These are phyloP conservation scores for Hipparchia sbordonii DNA, from an alignment of 2,888 invertebrate genomes.

Conservation along the genomic window DNA sequence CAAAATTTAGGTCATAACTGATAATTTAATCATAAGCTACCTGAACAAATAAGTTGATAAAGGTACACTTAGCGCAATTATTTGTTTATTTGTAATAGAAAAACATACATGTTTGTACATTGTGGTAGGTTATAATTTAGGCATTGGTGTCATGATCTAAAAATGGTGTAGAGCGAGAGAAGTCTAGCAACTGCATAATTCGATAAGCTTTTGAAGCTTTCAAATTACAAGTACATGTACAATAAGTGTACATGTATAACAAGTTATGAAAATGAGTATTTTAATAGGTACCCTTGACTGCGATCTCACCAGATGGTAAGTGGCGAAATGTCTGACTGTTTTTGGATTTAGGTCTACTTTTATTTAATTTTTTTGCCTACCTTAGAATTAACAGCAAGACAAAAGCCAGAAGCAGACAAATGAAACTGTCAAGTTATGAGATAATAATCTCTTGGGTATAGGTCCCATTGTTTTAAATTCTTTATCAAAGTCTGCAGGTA, in stretches of 20 bases:
- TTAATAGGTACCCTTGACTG: neutral
- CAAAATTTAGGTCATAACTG: conserved; percentile 7
- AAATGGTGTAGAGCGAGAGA: neutral
- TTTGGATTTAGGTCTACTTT: too few relatives aligned
- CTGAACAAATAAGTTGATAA: conserved; percentile 13
- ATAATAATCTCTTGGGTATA: neutral
- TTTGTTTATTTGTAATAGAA: conserved; percentile 3
- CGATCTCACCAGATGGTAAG: too few relatives aligned
- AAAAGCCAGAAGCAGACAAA: neutral
- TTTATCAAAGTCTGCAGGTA: neutral
- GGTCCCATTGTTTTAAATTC: neutral
- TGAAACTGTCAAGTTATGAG: neutral
- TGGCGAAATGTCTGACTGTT: too few relatives aligned
- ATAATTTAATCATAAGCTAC: neutral
- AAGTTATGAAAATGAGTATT: neutral
- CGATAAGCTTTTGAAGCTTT: too few relatives aligned
- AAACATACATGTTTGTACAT: neutral
- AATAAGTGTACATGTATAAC: too few relatives aligned
- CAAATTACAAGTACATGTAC: too few relatives aligned
- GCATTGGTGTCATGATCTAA: neutral
- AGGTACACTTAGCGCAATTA: conserved; percentile 22
- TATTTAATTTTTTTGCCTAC: too few relatives aligned
- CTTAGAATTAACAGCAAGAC: neutral
- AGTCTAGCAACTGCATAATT: neutral
- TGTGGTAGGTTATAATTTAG: conserved; percentile 12